Base-by-base conservation (phyloP, 2,888 invertebrate genomes). In the Fragum fragum region DNA sequence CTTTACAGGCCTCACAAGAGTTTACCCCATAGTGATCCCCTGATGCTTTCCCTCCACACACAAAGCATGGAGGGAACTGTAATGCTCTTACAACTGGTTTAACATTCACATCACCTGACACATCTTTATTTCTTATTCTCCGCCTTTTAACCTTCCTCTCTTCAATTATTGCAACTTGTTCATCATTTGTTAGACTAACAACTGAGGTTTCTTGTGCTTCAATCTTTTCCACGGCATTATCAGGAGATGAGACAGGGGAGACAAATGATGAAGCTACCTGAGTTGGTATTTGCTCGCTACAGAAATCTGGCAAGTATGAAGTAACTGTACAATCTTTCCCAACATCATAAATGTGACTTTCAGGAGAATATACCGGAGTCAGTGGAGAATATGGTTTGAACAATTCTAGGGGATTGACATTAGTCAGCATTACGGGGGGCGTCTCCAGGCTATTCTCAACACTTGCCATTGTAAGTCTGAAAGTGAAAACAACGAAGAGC, bases 1-100 rank as follows among this genome's bases (percentile, higher is more conserved):
- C 86, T 42, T 86, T 86, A 53, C 86, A 86, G 0, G 86, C 83
- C 59, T 86, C 86, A 28, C 86, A 86, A 18, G 76, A 81, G 52
- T 81, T 86, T 3, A 86, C 83, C 1, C 86, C 86, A 61, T 81
- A 86, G 39, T 86, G 86, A 11, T 80, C 52, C 26, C 86, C 86
- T 16, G 83, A 83, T 1, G 86, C 81, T n/a, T 76, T 83, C 0
- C 83, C 86, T 1, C 81, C 81, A 57, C 86, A 86, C 1, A 86
- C 74, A 69, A 29, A 74, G 70, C 86, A 86, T 21, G 86, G 86
- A 5, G 86, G 86, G 59, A 81, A 83, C 47, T 83, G 79, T 14
- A 86, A 68, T 1, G 85, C 76, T 52, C 81, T 76, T 1, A 21
- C 21, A 14, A 53, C 21, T 55, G 32, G 23, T 32, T 71, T 71